Evolutionary conservation across 2,797 vertebrate species (phyloP).

Genomic region (Aythya fuligula): DNA sequence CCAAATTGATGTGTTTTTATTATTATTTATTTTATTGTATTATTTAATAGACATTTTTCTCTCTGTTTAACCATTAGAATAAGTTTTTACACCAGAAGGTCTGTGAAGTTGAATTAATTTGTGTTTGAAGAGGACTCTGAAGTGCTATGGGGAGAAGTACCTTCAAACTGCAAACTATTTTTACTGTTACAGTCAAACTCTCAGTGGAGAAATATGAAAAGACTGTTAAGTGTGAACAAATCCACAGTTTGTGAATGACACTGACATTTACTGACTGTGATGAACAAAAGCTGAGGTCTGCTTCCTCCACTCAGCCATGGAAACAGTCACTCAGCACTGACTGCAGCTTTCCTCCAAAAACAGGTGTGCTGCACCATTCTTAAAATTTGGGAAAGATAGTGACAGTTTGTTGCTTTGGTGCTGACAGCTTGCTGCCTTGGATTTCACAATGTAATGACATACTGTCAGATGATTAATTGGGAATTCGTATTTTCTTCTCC

Average conservation of each 20-base stretch:
- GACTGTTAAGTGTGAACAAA: slow-evolving; percentile 15
- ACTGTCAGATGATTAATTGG: background rate
- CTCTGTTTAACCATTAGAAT: slow-evolving; percentile 14
- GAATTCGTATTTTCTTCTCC: slow-evolving; percentile 3
- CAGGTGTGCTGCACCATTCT: background rate
- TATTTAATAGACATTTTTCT: background rate
- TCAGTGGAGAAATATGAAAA: background rate
- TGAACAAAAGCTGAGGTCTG: background rate
- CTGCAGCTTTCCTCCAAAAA: background rate
- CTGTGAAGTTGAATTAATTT: slow-evolving; percentile 43
- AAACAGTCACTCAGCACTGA: slow-evolving; percentile 14
- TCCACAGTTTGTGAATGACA: slow-evolving; percentile 1
- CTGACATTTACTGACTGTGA: background rate
- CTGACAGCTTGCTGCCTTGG: background rate
- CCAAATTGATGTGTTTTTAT: background rate
- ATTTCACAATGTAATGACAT: background rate
- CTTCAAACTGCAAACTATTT: slow-evolving; percentile 34
- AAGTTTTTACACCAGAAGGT: background rate
- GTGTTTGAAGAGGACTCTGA: background rate
- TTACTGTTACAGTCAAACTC: slow-evolving; percentile 20
- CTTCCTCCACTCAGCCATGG: background rate
- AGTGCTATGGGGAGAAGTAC: background rate
- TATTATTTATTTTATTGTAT: background rate
- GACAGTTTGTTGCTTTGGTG: background rate
- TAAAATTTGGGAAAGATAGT: background rate